Base-by-base conservation (phyloP, 2,888 invertebrate genomes). In the Drosophila paranaensis region DNA sequence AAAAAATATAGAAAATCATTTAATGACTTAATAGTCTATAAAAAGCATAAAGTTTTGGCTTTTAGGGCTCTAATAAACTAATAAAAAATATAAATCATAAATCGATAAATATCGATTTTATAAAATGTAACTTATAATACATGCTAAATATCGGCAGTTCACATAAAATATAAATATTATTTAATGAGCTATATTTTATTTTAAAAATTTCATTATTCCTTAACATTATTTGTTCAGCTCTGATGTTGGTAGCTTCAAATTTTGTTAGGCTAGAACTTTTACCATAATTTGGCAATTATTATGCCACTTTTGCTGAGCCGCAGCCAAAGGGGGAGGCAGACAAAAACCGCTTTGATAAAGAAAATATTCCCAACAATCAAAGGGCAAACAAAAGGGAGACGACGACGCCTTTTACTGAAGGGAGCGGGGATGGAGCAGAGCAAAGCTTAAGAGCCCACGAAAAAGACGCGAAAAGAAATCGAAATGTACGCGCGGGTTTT, bases 341-440 rank as follows among this genome's bases (percentile, higher is more conserved):
- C 43, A 20, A 25, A 72, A 81, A 66, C 25, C 81, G 77, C 78
- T 79, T 81, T 81, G 81, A 65, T 74, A 74, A 81, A 79, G 82
- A 81, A 79, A 80, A 79, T 71, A 82, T 80, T 82, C 63, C 51
- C 70, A 81, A 61, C 78, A 73, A 81, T 81, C 67, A 81, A 71
- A 74, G 63, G 64, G 74, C 73, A 70, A 66, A 72, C 77, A 78
- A 78, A 62, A 54, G 67, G 42, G 50, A 27, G 48, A 48, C 10
- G 30, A 30, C 10, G 30, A 30, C 10, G 48, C 33, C 11, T 10
- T 33, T 46, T 54, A 46, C 37, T 14, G 13, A 14, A 3, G 11
- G 25, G 51, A 9, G 42, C 10, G 42, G 8, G 33, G 20, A 20
- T 20, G 20, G 20, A 20, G 20, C 20, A 20, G 33, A 8, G 33